Conservation (phyloP, 2,888 invertebrate genomes). For the Microdon myrmicae region DNA sequence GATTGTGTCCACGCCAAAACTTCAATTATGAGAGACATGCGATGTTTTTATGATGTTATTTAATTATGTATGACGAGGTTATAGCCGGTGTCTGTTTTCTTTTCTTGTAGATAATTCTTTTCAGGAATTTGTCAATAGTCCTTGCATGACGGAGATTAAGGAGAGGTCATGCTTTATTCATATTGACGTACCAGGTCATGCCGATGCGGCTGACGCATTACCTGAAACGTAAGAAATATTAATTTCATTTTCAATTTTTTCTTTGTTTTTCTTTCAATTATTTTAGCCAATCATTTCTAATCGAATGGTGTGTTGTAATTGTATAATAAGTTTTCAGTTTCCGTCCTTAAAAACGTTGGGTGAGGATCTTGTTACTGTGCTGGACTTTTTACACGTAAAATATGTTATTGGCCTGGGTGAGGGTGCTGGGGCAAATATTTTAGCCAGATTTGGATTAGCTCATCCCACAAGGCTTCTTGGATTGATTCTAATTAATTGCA, state of each 20-base stretch:
- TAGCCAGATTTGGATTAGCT: slow-evolving; percentile 85
- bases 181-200: slow-evolving; percentile 87
- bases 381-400: slow-evolving; percentile 84
- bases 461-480: slow-evolving; percentile 83
- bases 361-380: slow-evolving; percentile 81
- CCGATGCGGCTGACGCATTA: slow-evolving; percentile 81
- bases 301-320: slow-evolving; percentile 1
- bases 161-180: slow-evolving; percentile 88
- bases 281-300: not conserved
- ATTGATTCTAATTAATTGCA: slow-evolving; percentile 86
- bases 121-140: slow-evolving; percentile 83
- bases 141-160: slow-evolving; percentile 85
- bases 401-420: slow-evolving; percentile 88
- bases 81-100: not conserved
- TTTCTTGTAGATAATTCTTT: slow-evolving; percentile 77
- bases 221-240: slow-evolving; percentile 82
- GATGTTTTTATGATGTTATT: slow-evolving; percentile 3
- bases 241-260: slow-evolving; percentile 18
- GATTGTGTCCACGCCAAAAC: not conserved
- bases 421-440: slow-evolving; percentile 88
- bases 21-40: not conserved
- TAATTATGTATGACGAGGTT: slow-evolving; percentile 1
- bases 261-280: not conserved
- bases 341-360: slow-evolving; percentile 84
- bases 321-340: slow-evolving; percentile 77